Evolutionary conservation across 2,113 vertebrate species (phyloP), one percentile per base, ranked within the genome.

Genomic region (Brachionichthys hirsutus): DNA sequence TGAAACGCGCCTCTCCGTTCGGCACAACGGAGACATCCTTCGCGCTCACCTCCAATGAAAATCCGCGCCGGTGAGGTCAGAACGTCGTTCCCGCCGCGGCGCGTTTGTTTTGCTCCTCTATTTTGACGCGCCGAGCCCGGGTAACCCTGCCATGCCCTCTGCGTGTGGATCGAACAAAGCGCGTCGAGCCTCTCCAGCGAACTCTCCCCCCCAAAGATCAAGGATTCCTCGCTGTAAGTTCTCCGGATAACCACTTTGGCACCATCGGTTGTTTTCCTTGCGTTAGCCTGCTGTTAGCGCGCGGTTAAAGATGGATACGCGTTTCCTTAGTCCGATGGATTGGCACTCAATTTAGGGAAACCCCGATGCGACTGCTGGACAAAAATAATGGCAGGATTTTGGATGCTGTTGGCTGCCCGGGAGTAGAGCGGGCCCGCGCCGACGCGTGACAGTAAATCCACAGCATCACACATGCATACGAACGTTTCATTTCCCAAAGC

Each of bases 1-100:
- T 86, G 79, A 83, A 89, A 85, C 85, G 59, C 89, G 63, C 87
- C 84, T 60, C 86, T 61, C 76, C 83, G 63, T 69, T 76, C 84
- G 75, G 60, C 75, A 44, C 73, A 75, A 70, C 83, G 60, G 59
- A 80, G 70, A 77, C 30, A 49, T 75, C 72, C 59, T 54, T 54
- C 75, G 69, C 77, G 66, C 71, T 59, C 60, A 36, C 67, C 58
- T 73, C 64, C 87, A 86, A 86, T 88, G 88, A 85, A 85, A 80
- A 82, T 75, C 61, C 75, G 52, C 76, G 54, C 68, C 61, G 24
- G 62, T 56, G 69, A 84, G 54, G 62, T 82, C 80, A 73, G 67
- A 79, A 65, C 71, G 80, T 74, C 63, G n/a, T 63, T 72, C 70
- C 73, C 62, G 17, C 46, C 54, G 75, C 41, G 47, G 64, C 75